A percentile compares a stretch with the other conserved stretches of the same genome.
Evolutionary conservation across 2,797 vertebrate genomes (phyloP).

Genomic region (Sciaenops ocellatus): DNA sequence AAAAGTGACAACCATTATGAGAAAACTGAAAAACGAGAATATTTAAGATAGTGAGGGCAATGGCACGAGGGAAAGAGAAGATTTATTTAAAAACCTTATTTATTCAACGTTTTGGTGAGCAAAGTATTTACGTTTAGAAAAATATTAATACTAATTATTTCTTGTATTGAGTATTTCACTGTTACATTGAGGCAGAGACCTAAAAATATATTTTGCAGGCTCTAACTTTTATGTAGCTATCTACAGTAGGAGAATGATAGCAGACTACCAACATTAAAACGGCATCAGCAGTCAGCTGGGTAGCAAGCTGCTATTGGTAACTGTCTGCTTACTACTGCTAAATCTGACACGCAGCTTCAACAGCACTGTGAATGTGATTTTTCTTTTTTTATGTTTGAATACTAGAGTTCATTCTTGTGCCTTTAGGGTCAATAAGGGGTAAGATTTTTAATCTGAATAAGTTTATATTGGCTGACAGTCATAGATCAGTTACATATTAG

Average conservation of each 20-base stretch:
- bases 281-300: constrained; percentile 37
- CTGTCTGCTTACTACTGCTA: constrained; percentile 29
- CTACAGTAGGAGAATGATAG: constrained; percentile 20
- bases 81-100: constrained; percentile 8
- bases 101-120: not conserved
- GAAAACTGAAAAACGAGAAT: not conserved
- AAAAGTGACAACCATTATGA: not conserved
- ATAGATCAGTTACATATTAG: not conserved
- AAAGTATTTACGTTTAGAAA: not conserved
- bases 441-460: constrained; percentile 8
- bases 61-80: not conserved
- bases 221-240: constrained; percentile 12
- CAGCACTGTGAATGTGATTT: constrained; percentile 1
- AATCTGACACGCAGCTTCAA: constrained; percentile 24
- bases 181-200: not conserved
- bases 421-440: constrained; percentile 13
- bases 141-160: constrained; percentile 10
- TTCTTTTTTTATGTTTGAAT: constrained; percentile 8
- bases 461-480: constrained; percentile 8
- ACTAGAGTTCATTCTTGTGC: constrained; percentile 23
- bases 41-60: not conserved
- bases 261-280: constrained; percentile 44
- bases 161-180: not conserved
- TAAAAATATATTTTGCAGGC: constrained; percentile 7
- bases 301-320: constrained; percentile 14